A percentile compares a stretch with the other conserved stretches of the same genome.
These are phyloP conservation scores for Probaryconus sp. DNA, from an alignment of 1,140 invertebrate species.

Conservation along the genomic window DNA sequence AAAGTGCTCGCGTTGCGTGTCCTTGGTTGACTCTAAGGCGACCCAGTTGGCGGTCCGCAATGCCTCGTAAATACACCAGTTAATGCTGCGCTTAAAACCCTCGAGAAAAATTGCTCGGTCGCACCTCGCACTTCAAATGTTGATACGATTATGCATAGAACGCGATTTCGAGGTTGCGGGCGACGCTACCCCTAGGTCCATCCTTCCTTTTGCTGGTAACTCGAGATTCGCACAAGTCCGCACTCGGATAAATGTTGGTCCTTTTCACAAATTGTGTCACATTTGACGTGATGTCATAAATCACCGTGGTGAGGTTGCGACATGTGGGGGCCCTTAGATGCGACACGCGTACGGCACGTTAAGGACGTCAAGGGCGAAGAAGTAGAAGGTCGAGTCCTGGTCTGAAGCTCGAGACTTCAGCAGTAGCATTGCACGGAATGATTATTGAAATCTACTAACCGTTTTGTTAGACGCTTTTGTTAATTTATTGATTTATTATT, in stretches of 20 bases:
- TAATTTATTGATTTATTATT: too few relatives aligned
- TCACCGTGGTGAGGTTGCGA: constrained; percentile 19
- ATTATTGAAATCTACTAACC: not conserved
- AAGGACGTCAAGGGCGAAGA: constrained; percentile 5
- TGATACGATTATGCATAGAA: constrained; percentile 18
- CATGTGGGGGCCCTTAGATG: constrained; percentile 24
- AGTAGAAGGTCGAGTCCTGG: constrained; percentile 24
- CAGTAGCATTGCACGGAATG: constrained; percentile 47
- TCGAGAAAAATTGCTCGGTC: too few relatives aligned
- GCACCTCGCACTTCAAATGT: constrained; percentile 24
- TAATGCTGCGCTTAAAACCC: too few relatives aligned
- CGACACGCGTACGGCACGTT: constrained; percentile 31
- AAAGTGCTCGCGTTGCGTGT: constrained; percentile 17
- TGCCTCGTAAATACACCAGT: not conserved
- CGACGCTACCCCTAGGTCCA: constrained; percentile 67
- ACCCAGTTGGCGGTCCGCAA: not conserved
- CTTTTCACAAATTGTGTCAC: constrained; percentile 28
- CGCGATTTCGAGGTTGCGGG: constrained; percentile 50
- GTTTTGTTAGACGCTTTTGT: too few relatives aligned
- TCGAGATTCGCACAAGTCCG: constrained; percentile 27
- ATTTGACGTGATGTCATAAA: constrained; percentile 50
- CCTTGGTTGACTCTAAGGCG: not conserved
- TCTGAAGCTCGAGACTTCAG: constrained; percentile 24
- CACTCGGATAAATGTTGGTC: constrained; percentile 1
- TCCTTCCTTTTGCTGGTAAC: constrained; percentile 50